Evolutionary conservation across 2,888 invertebrate species (phyloP).

Genomic region (Phlogophora meticulosa): DNA sequence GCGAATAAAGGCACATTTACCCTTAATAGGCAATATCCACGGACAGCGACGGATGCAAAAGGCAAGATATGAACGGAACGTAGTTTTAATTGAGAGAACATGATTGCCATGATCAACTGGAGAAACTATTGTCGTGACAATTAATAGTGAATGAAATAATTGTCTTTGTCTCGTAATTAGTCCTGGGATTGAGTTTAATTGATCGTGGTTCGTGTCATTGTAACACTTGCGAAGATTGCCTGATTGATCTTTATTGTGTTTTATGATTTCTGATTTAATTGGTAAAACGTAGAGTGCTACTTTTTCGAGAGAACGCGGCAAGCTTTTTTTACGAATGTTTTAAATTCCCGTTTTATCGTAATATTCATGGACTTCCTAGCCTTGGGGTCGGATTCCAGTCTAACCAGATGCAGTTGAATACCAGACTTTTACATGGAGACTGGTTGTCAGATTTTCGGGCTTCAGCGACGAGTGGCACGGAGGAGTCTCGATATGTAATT

Average conservation of each 20-base stretch:
- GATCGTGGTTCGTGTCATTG: slow-evolving; percentile 49
- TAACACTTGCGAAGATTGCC: slow-evolving; percentile 34
- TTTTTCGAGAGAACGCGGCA: neutral
- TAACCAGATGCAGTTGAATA: no score
- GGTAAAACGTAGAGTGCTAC: neutral
- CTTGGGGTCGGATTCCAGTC: no score
- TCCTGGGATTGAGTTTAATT: slow-evolving; percentile 48
- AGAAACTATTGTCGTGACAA: slow-evolving; percentile 53
- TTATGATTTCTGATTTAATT: slow-evolving; percentile 15
- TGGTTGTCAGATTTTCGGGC: no score
- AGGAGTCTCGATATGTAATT: no score
- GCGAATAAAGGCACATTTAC: slow-evolving; percentile 81
- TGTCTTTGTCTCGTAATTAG: slow-evolving; percentile 47
- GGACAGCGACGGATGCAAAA: slow-evolving; percentile 77
- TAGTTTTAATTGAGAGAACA: slow-evolving; percentile 70
- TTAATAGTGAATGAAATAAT: slow-evolving; percentile 49
- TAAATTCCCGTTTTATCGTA: neutral
- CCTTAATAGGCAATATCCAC: slow-evolving; percentile 82
- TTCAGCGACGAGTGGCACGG: no score
- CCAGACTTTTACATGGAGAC: no score
- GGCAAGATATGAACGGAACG: slow-evolving; percentile 87
- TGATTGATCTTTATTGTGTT: slow-evolving; percentile 35
- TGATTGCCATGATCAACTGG: slow-evolving; percentile 71
- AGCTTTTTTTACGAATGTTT: neutral
- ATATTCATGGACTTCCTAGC: no score